Base-by-base conservation (phyloP, 1,140 invertebrate genomes). In the Ceratitis capitata region DNA sequence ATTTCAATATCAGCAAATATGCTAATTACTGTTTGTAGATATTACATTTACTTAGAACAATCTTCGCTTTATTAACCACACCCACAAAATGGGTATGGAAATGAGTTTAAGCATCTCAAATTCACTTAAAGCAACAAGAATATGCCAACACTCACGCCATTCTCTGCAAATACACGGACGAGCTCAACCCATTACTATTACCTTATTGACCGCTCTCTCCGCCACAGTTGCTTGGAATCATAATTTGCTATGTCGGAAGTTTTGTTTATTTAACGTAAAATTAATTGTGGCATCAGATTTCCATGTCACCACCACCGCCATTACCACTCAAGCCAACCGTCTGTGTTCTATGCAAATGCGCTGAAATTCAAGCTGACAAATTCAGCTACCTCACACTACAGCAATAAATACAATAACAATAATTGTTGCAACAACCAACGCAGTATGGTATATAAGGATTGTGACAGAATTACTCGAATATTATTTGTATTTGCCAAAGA, bases 231-330 rank as follows among this genome's bases (percentile, higher is more conserved):
- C 26, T 19, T 69, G 14, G 32, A 69, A 78, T 78, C 69, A 45
- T 78, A 16, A 78, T 45, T 78, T 26, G 69, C 69, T 12, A 45
- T 78, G 69, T 78, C 39, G 35, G 69, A 78, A 78, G 49, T 64
- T 85, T 86, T 86, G 85, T 86, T 86, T 86, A 85, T 85, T 86
- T 86, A 86, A 86, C 83, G 85, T 86, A 84, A 86, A 86, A 86
- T 86, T 86, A 86, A 86, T 86, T 86, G 83, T 45, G 85, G 85
- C 84, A 84, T 86, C 85, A 85, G 53, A 85, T 86, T 86, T 84
- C 85, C 42, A 61, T 69, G 45, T 45, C 47, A 83, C 45, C 69
- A 78, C 19, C 35, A 78, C 61, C 9, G 29, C 61, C 61, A 4
- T 6, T 2, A 12, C 14, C 61, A 69, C 19, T 14, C 26, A 16